Conservation (phyloP, 64 coral and sea anemone species). For the Stichodactyla mertensii region DNA sequence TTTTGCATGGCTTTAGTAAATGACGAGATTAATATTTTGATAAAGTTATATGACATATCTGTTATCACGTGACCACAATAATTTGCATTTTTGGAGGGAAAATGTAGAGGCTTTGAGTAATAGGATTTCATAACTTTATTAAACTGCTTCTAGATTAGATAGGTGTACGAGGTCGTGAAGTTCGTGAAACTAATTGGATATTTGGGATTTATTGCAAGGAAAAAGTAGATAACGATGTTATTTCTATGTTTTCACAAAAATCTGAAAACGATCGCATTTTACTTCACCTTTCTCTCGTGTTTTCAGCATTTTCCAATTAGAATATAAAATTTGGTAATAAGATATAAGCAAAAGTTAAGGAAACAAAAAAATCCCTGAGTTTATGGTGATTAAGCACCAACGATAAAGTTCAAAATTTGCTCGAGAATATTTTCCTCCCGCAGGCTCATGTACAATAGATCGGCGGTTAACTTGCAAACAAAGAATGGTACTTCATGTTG, state of each 20-base stretch:
- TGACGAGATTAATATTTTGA: not conserved
- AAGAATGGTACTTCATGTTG: not conserved
- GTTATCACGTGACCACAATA: conserved; percentile 12
- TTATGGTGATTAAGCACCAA: not conserved
- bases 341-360: not conserved
- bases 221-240: not conserved
- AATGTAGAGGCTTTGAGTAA: conserved; percentile 16
- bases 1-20: not conserved
- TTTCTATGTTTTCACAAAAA: not conserved
- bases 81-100: conserved; percentile 21
- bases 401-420: not conserved
- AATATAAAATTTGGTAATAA: not conserved
- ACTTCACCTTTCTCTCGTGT: no score
- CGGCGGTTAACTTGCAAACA: not conserved
- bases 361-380: not conserved
- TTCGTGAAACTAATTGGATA: conserved; percentile 19
- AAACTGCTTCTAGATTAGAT: not conserved
- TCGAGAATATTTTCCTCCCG: not conserved
- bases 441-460: not conserved
- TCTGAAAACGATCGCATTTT: no score
- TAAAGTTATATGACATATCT: not conserved
- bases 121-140: conserved; percentile 1
- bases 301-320: conserved; percentile 14
- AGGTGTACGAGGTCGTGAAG: not conserved
- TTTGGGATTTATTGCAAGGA: not conserved